These are phyloP conservation scores for Ips typographus DNA, from an alignment of 1,140 invertebrate genomes.

Conservation along the genomic window DNA sequence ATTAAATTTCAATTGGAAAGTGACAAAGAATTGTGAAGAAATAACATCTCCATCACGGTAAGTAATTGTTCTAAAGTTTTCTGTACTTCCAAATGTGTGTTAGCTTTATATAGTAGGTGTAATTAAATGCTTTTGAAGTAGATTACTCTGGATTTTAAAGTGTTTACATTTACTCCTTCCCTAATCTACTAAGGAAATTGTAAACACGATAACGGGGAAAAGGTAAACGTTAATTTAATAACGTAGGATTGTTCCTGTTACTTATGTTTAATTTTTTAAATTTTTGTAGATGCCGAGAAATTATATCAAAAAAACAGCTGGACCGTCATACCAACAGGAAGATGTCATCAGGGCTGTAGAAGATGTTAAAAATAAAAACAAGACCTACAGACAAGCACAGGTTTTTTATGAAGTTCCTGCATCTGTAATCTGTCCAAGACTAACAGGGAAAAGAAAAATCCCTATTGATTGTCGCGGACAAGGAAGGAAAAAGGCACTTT, in stretches of 20 bases:
- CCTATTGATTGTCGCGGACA: constrained; percentile 9
- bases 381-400: constrained; percentile 17
- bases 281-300: constrained; percentile 27
- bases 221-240: constrained; percentile 10
- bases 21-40: neutral
- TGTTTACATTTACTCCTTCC: constrained; percentile 19
- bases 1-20: neutral
- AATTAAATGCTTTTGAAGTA: neutral
- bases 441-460: constrained; percentile 25
- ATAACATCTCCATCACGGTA: neutral
- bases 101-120: neutral
- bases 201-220: constrained; percentile 16
- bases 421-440: constrained; percentile 27
- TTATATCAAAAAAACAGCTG: constrained; percentile 22
- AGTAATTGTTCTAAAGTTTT: neutral
- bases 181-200: constrained; percentile 1
- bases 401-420: constrained; percentile 24
- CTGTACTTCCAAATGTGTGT: neutral
- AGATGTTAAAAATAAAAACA: constrained; percentile 32
- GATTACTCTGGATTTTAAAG: neutral
- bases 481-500: neutral
- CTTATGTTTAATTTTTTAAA: neutral
- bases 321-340: constrained; percentile 24
- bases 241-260: constrained; percentile 1
- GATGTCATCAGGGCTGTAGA: constrained; percentile 23